Evolutionary conservation across 2,797 vertebrate genomes (phyloP), one percentile per base, ranked within the genome.

Genomic region (Dallia pectoralis): DNA sequence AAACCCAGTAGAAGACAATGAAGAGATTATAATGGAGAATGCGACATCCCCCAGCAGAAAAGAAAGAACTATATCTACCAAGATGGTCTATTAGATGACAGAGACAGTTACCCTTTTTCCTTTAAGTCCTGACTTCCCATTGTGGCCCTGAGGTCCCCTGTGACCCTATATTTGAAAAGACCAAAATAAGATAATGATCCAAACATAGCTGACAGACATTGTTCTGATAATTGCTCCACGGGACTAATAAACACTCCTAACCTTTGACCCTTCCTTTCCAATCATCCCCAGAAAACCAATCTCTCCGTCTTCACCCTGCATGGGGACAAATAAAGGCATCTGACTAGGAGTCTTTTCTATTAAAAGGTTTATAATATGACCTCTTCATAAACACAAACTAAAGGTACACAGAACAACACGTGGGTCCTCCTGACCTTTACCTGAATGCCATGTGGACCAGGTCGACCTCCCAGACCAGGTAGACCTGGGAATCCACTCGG

Each of bases 291-390:
- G 84, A 59, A 84, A 78, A 8, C 93, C 93, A 11, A 75, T 70
- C 61, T 89, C 91, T 33, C 93, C 93, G 18, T 91, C 89, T 79
- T 92, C 87, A 79, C 92, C 93, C 93, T 94, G 72, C 29, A 51
- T 47, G n/a, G 74, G 49, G 67, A 75, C n/a, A n/a, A n/a, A n/a
- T n/a, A 49, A 68, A 73, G 12, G 19, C 4, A 51, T 51, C 22
- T 64, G 7, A 36, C 33, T 7, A 36, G 33, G 44, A 69, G 27
- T 12, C n/a, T 22, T 11, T 40, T 30, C 33, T 11, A 44, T 7
- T n/a, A 15, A 67, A 44, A 67, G 2, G n/a, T 53, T 53, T n/a
- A 53, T 19, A 53, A 53, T 19, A 53, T 22, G 51, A 22, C 5
- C n/a, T 8, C 49, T 47, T 68, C 40, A 40, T 15, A 48, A 47